A percentile compares a stretch with the other conserved stretches of the same genome.
Conservation (phyloP, 64 coral and sea anemone species). For the Pocillopora damicornis region DNA sequence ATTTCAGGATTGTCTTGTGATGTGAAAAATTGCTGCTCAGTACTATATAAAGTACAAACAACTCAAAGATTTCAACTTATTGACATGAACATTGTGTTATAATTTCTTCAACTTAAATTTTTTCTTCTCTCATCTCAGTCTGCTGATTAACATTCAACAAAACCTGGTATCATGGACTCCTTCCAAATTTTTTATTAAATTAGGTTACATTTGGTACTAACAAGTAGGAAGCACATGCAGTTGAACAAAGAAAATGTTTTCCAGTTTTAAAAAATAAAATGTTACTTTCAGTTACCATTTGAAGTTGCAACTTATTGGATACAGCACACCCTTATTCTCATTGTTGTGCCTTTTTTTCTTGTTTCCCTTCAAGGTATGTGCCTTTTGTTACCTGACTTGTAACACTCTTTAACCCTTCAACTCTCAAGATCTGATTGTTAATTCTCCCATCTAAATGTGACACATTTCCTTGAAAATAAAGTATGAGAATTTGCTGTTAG, state of each 20-base stretch:
- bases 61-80: neutral
- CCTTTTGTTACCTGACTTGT: neutral
- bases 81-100: neutral
- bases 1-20: neutral
- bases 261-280: neutral
- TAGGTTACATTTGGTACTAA: too few relatives aligned
- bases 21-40: too few relatives aligned
- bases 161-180: too few relatives aligned
- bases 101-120: neutral
- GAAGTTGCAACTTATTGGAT: conserved; percentile 83
- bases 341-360: conserved; percentile 76
- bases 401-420: neutral
- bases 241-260: neutral
- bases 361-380: conserved; percentile 69
- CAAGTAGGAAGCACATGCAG: too few relatives aligned
- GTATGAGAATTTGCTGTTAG: too few relatives aligned
- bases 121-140: too few relatives aligned
- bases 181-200: too few relatives aligned
- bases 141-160: too few relatives aligned
- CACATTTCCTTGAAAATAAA: too few relatives aligned
- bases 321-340: conserved; percentile 70
- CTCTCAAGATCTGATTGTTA: neutral
- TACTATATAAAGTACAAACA: neutral
- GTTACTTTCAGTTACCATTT: conserved; percentile 65
- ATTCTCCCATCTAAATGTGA: neutral